A percentile compares a stretch with the other conserved stretches of the same genome.
Conservation (phyloP, 2,113 vertebrate species). For the Vanacampus margaritifer region DNA sequence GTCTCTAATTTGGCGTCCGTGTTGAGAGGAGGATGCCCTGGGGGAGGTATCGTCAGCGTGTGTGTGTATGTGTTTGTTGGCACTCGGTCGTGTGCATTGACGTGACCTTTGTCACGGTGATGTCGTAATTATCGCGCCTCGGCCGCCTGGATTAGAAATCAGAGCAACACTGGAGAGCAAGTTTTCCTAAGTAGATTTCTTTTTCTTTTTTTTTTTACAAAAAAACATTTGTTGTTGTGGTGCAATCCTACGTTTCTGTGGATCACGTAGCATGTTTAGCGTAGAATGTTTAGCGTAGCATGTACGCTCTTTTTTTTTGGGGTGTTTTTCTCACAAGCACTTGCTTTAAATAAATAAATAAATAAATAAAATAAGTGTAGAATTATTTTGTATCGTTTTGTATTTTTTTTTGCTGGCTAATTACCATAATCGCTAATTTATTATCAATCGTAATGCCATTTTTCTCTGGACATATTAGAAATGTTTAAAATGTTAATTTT, state of each 20-base stretch:
- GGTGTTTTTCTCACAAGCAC: not conserved
- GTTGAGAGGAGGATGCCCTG: conserved; percentile 30
- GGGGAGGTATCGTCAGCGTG: conserved; percentile 21
- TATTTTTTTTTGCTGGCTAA: too few species aligned
- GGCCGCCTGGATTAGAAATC: not conserved
- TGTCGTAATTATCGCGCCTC: conserved; percentile 28
- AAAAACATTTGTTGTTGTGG: not conserved
- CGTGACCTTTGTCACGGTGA: conserved; percentile 40
- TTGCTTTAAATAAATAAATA: not conserved
- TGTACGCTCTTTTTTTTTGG: not conserved
- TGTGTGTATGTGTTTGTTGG: not conserved
- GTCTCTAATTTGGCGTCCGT: conserved; percentile 58
- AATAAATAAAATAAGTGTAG: too few species aligned
- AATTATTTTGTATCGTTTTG: too few species aligned
- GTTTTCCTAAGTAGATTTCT: not conserved
- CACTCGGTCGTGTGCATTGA: conserved; percentile 25
- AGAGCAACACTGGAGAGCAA: not conserved
- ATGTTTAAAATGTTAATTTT: too few species aligned
- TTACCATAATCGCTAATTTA: too few species aligned
- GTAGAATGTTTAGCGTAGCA: not conserved
- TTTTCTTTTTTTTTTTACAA: not conserved
- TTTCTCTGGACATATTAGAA: too few species aligned
- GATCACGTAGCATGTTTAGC: not conserved
- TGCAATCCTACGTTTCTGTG: too few species aligned
- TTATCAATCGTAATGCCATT: too few species aligned